Evolutionary conservation across 2,888 invertebrate species (phyloP), one percentile per base, ranked within the genome.

Genomic region (Noctuana brunneofusca): DNA sequence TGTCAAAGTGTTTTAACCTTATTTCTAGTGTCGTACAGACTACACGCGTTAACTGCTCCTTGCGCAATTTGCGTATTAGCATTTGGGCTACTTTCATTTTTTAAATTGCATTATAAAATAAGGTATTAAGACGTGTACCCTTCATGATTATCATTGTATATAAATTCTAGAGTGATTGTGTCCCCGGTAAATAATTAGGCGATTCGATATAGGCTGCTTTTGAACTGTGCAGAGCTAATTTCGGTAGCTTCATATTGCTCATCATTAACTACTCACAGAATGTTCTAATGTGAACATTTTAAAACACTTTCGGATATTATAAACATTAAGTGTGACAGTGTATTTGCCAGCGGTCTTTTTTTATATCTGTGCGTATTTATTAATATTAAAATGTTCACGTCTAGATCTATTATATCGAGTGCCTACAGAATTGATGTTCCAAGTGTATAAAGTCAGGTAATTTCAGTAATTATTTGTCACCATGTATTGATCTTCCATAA

Each of bases 401-500:
- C 74, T 89, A 90, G 89, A 87, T 85, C 86, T 89, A 88, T 87
- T 88, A 83, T 89, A 90, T 87, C 82, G 91, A 91, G 90, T 91
- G 91, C 91, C 91, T 91, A 90, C 89, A 90, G 90, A 87, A 88
- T 88, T 89, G 87, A 81, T 80, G 81, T 88, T 89, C 85, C 27
- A 88, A 89, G 79, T 91, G 90, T 91, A 89, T 85, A 90, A 89
- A 89, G 86, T 89, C 89, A 84, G 87, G 87, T 87, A 79, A 86
- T 88, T 89, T 89, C 87, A 85, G 81, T 87, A 89, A 88, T 88
- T 81, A 86, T 87, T 88, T 88, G 87, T 90, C 91, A 91, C 86
- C 88, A 88, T 91, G 89, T 91, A 91, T 90, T 89, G 91, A 90
- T 91, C 91, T 90, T 91, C 91, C 91, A 91, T 91, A 91, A 90